These are phyloP conservation scores for Neostethus bicornis DNA, from an alignment of 2,797 vertebrate species.

Conservation along the genomic window DNA sequence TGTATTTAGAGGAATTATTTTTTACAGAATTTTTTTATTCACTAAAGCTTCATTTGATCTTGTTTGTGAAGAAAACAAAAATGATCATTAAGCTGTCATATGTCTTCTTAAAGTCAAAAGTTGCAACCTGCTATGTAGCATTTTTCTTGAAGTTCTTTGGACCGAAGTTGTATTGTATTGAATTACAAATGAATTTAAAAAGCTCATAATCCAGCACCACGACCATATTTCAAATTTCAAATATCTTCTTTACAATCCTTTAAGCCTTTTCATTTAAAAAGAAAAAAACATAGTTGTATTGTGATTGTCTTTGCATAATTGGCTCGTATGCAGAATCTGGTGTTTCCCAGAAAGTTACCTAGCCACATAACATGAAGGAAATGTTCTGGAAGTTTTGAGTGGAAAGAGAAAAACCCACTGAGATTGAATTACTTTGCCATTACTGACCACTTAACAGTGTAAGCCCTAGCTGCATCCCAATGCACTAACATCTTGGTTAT, in stretches of 20 bases:
- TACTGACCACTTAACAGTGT: conserved; percentile 76
- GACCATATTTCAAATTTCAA: conserved; percentile 52
- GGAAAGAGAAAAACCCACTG: conserved; percentile 66
- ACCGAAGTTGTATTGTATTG: conserved; percentile 55
- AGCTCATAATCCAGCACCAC: conserved; percentile 29
- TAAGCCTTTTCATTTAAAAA: conserved; percentile 55
- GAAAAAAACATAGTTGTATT: conserved; percentile 48
- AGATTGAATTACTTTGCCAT: conserved; percentile 78
- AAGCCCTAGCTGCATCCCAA: conserved; percentile 45
- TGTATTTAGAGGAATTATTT: too few relatives aligned
- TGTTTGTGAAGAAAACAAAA: too few relatives aligned
- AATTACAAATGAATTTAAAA: conserved; percentile 61
- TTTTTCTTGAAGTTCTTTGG: conserved; percentile 39
- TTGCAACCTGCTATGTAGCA: too few relatives aligned
- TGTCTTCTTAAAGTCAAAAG: too few relatives aligned
- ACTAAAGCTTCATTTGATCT: too few relatives aligned
- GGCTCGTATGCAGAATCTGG: conserved; percentile 57
- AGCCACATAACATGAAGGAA: conserved; percentile 59
- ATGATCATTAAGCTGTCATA: too few relatives aligned
- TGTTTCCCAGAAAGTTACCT: conserved; percentile 68
- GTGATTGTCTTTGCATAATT: conserved; percentile 61
- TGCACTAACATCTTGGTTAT: conserved; percentile 53
- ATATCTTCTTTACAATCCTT: conserved; percentile 37
- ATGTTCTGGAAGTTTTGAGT: conserved; percentile 77
- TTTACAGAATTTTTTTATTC: too few relatives aligned